Evolutionary conservation across 30 jellyfish, hydroid and myxozoan genomes (phyloP).

Genomic region (Sanderia malayensis): DNA sequence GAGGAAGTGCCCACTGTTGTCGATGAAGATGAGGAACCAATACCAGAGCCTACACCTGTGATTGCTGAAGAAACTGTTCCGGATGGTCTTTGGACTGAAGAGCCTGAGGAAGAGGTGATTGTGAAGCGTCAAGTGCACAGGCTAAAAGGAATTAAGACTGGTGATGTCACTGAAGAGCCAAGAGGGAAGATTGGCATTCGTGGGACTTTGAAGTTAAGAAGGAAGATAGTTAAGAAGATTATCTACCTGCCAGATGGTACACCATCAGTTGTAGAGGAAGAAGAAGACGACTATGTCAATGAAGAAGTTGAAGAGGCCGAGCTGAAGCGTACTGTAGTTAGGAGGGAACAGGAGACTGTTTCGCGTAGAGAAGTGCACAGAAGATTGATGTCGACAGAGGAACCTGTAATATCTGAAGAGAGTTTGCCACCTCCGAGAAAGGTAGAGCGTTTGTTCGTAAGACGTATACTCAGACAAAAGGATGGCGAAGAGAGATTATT

Average conservation of each 20-base stretch:
- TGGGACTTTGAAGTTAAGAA: conserved; percentile 6
- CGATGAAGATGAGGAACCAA: conserved; percentile 32
- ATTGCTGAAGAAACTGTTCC: too few relatives aligned
- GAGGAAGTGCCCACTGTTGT: too few relatives aligned
- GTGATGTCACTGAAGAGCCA: neutral
- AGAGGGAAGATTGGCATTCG: conserved; percentile 7
- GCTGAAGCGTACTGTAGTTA: conserved; percentile 2
- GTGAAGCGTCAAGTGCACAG: conserved; percentile 47
- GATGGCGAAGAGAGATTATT: conserved; percentile 49
- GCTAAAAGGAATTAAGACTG: conserved; percentile 4
- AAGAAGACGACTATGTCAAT: neutral
- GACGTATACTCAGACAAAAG: conserved; percentile 45
- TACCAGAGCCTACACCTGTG: conserved; percentile 4
- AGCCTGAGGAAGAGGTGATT: conserved; percentile 20
- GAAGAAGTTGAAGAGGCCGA: neutral
- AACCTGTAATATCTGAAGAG: neutral
- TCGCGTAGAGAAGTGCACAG: conserved; percentile 22
- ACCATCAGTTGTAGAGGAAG: conserved; percentile 18
- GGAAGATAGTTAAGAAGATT: conserved; percentile 4
- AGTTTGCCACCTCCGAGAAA: neutral
- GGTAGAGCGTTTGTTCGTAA: conserved; percentile 21
- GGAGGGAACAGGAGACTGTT: conserved; percentile 16
- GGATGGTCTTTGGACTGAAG: too few relatives aligned
- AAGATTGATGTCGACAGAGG: neutral
- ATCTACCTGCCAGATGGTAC: conserved; percentile 54